phyloP scores from a whole-genome alignment of 1,140 invertebrate genomes.

The Cotesia chilonis region DNA sequence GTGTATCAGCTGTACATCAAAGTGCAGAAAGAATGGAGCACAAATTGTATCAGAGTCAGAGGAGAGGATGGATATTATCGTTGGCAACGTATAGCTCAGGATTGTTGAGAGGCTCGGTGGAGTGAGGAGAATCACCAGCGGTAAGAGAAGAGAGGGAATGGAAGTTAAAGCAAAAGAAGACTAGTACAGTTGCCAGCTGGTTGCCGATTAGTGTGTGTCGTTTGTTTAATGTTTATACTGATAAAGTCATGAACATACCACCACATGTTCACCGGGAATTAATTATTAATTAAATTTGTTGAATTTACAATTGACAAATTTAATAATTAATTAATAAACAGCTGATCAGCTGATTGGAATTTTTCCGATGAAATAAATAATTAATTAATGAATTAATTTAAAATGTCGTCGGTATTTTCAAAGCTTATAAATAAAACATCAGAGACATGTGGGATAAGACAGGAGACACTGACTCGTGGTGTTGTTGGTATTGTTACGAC shows the following conservation, averaged over 20 bases:
- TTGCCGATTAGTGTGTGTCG: conserved; percentile 45
- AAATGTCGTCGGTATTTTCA: conserved; percentile 73
- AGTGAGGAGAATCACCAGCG: conserved; percentile 25
- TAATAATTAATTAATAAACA: neutral
- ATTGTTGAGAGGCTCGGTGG: neutral
- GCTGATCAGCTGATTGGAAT: neutral
- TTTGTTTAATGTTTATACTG: conserved; percentile 13
- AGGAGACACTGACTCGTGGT: conserved; percentile 69
- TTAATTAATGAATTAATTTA: conserved; percentile 11
- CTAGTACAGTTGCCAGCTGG: conserved; percentile 55
- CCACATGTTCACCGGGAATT: neutral
- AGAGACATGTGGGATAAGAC: conserved; percentile 66
- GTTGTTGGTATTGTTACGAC: conserved; percentile 66
- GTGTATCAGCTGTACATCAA: neutral
- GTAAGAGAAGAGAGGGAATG: conserved; percentile 15
- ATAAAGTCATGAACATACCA: neutral
- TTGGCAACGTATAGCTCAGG: neutral
- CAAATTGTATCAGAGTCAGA: conserved; percentile 1
- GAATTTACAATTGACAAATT: neutral
- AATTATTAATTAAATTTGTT: too few relatives aligned
- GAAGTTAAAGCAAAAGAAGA: conserved; percentile 16
- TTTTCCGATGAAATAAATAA: conserved; percentile 39
- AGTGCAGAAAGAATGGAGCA: conserved; percentile 10
- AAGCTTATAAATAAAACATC: conserved; percentile 72
- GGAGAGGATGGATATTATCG: conserved; percentile 10